phyloP scores from a whole-genome alignment of 2,113 vertebrate species.

The Ictidomys tridecemlineatus region DNA sequence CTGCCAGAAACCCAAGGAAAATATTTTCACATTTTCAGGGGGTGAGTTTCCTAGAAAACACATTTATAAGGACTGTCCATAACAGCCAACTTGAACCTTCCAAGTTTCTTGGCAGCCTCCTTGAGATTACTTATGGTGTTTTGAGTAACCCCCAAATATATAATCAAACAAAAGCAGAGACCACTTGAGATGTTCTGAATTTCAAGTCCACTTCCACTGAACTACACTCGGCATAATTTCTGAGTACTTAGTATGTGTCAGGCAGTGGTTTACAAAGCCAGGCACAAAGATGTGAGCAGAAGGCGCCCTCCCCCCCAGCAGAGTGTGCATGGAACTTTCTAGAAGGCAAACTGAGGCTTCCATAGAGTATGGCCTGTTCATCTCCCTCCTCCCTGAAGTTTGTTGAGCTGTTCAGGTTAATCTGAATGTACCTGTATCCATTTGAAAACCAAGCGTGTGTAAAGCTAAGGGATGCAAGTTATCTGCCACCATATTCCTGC shows the following conservation, averaged over 20 bases:
- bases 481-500: neutral
- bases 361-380: neutral
- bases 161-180: neutral
- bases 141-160: neutral
- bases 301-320: fast-evolving
- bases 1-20: neutral
- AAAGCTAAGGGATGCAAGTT: neutral
- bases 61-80: neutral
- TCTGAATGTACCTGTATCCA: neutral
- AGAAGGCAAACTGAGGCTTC: neutral
- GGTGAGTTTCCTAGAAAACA: neutral
- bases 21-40: neutral
- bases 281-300: neutral
- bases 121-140: neutral
- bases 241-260: neutral
- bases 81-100: neutral
- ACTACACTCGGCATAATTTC: neutral
- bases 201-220: neutral
- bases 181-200: neutral
- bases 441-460: neutral
- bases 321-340: neutral
- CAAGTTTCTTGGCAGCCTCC: neutral
- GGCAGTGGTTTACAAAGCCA: neutral
- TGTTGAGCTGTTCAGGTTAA: neutral
- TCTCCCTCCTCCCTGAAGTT: neutral